These are phyloP conservation scores for Myotis findleyi DNA, from an alignment of 2,797 vertebrate genomes.

Conservation along the genomic window DNA sequence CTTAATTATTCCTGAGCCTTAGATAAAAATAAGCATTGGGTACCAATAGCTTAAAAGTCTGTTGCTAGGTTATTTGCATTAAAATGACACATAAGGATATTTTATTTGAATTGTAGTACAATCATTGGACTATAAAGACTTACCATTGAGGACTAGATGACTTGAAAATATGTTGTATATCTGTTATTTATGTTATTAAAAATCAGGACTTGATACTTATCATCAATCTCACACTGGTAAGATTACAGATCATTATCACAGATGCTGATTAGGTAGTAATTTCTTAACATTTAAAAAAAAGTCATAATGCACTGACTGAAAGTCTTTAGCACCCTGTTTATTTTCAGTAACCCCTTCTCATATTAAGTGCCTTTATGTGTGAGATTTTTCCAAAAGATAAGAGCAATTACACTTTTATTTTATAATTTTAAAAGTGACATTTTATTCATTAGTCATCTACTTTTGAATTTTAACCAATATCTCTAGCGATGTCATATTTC, in stretches of 20 bases:
- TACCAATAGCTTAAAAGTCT: constrained; percentile 67
- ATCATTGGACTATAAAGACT: constrained; percentile 48
- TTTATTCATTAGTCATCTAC: constrained; percentile 66
- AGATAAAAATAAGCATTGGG: constrained; percentile 70
- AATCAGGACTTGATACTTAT: constrained; percentile 79
- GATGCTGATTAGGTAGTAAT: constrained; percentile 75
- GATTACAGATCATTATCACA: constrained; percentile 69
- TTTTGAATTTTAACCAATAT: constrained; percentile 62
- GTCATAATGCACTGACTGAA: constrained; percentile 49
- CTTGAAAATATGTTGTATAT: constrained; percentile 59
- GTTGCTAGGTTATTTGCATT: constrained; percentile 60
- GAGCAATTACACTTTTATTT: constrained; percentile 58
- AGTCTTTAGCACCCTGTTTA: constrained; percentile 54
- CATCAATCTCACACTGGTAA: constrained; percentile 64
- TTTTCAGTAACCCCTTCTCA: constrained; percentile 65
- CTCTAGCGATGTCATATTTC: constrained; percentile 37
- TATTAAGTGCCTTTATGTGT: background rate
- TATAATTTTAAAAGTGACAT: constrained; percentile 48
- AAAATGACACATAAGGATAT: constrained; percentile 60
- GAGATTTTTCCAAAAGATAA: constrained; percentile 46
- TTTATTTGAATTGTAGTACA: constrained; percentile 71
- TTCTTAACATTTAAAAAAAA: constrained; percentile 42
- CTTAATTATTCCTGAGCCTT: constrained; percentile 75
- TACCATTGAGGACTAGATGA: constrained; percentile 60
- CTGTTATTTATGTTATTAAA: constrained; percentile 74